Conservation (phyloP, 2,888 invertebrate species). For the Coelinius sp. region DNA sequence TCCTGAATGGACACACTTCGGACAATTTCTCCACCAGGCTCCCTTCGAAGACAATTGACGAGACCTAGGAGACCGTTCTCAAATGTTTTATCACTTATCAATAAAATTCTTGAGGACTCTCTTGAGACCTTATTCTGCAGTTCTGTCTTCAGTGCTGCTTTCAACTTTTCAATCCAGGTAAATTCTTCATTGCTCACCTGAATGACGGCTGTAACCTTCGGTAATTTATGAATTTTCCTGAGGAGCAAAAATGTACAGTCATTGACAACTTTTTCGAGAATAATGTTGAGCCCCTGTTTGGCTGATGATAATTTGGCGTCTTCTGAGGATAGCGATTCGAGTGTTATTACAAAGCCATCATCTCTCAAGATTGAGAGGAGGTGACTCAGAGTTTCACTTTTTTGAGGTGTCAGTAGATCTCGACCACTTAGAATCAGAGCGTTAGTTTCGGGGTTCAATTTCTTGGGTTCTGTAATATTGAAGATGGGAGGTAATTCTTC, state of each 20-base stretch:
- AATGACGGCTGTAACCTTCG: constrained; percentile 57
- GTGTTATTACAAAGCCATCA: constrained; percentile 59
- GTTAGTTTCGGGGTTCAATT: constrained; percentile 73
- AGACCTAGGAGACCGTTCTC: constrained; percentile 84
- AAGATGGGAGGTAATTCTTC: constrained; percentile 72
- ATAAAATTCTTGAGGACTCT: constrained; percentile 74
- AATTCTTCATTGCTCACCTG: constrained; percentile 60
- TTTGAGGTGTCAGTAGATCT: constrained; percentile 69
- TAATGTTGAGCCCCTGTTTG: constrained; percentile 48
- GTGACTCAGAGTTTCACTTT: constrained; percentile 33
- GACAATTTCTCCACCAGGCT: constrained; percentile 77
- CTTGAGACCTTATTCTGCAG: constrained; percentile 71
- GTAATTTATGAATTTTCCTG: constrained; percentile 46
- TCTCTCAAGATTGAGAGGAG: constrained; percentile 44
- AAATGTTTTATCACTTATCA: constrained; percentile 63
- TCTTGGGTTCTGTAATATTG: constrained; percentile 75
- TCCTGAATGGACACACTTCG: constrained; percentile 77
- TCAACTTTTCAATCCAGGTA: constrained; percentile 66
- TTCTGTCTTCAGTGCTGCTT: constrained; percentile 57
- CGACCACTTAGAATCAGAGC: constrained; percentile 73
- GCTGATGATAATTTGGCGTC: background rate
- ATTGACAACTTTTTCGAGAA: constrained; percentile 56
- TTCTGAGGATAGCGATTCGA: constrained; percentile 47
- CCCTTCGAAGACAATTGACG: constrained; percentile 87
- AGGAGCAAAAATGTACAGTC: constrained; percentile 52